A percentile compares a stretch with the other conserved stretches of the same genome.
Evolutionary conservation across 2,888 invertebrate species (phyloP).

Genomic region (Cosmorhoe ocellata): DNA sequence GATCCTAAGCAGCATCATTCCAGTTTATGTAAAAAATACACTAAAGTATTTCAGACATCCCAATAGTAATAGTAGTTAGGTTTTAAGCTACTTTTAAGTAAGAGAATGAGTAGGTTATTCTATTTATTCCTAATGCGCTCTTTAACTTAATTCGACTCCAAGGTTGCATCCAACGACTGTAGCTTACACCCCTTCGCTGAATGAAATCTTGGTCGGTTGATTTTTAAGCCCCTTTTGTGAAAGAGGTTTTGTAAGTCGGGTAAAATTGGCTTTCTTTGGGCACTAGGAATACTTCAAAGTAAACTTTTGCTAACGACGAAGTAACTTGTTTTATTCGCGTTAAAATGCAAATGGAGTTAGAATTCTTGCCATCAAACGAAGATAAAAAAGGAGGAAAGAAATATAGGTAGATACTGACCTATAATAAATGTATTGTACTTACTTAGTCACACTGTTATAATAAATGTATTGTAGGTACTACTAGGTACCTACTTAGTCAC

Average conservation of each 20-base stretch:
- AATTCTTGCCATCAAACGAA: constrained; percentile 1
- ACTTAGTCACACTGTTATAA: too few species aligned
- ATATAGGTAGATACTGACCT: too few species aligned
- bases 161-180: constrained; percentile 36
- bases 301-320: constrained; percentile 25
- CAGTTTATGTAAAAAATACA: too few species aligned
- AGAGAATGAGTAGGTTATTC: too few species aligned
- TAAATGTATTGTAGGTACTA: too few species aligned
- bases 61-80: too few species aligned
- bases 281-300: constrained; percentile 25
- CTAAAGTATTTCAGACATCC: too few species aligned
- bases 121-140: background rate
- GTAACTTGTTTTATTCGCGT: constrained; percentile 12
- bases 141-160: background rate
- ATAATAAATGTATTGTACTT: too few species aligned
- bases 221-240: constrained; percentile 47
- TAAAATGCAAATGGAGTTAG: constrained; percentile 18
- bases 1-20: too few species aligned
- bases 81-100: too few species aligned
- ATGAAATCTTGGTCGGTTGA: constrained; percentile 51
- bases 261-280: constrained; percentile 45
- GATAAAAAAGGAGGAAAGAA: background rate
- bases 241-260: constrained; percentile 46
- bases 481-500: too few species aligned
- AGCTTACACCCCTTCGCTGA: constrained; percentile 48